A percentile compares a stretch with the other conserved stretches of the same genome.
Evolutionary conservation across 2,797 vertebrate species (phyloP).

Genomic region (Crocodylus rhombifer): DNA sequence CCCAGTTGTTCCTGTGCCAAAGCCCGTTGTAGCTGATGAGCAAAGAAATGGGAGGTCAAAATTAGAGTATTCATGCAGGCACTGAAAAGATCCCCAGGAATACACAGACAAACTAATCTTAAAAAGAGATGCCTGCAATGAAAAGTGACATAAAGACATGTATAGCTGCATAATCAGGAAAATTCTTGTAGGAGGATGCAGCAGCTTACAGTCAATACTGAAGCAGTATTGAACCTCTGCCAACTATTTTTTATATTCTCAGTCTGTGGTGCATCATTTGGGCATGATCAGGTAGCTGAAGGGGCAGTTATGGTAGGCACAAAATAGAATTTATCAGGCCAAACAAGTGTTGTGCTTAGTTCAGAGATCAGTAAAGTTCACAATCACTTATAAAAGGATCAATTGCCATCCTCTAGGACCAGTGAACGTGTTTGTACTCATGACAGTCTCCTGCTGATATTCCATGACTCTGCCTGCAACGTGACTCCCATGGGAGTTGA

Average conservation of each 20-base stretch:
- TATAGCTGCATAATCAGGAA: fast-evolving
- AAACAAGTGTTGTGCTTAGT: background rate
- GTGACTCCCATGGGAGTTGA: background rate
- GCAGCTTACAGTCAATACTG: no score
- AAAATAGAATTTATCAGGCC: background rate
- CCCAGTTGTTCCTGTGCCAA: conserved; percentile 84
- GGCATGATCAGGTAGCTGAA: background rate
- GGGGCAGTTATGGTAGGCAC: background rate
- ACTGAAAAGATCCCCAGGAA: background rate
- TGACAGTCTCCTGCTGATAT: background rate
- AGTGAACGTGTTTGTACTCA: background rate
- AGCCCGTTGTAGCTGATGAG: conserved; percentile 82
- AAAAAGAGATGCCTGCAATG: background rate
- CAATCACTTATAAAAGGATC: background rate
- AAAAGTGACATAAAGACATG: background rate
- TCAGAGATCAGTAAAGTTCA: background rate
- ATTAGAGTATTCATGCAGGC: background rate
- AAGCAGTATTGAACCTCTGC: no score
- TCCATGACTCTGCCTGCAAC: background rate
- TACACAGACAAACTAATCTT: background rate
- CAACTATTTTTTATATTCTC: no score
- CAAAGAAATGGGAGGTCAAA: background rate
- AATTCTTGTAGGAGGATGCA: no score
- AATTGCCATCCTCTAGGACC: background rate
- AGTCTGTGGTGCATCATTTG: no score